phyloP scores from a whole-genome alignment of 2,888 invertebrate genomes.

The Chalcis sispes region DNA sequence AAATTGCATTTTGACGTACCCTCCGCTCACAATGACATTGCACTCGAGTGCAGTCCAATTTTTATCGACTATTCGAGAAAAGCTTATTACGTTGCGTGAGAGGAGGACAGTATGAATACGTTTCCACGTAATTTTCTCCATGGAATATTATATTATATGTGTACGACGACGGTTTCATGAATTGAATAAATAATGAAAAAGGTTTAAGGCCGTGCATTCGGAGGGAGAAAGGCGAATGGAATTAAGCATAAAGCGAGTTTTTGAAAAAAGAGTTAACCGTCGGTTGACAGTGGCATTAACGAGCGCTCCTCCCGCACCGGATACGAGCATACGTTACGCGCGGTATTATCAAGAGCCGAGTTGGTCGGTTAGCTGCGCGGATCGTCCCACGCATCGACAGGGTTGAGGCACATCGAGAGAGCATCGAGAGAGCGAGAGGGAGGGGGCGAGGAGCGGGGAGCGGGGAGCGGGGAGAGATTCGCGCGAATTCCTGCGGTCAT shows the following conservation, averaged over 20 bases:
- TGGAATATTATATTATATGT: no score
- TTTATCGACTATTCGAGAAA: no score
- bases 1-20: no score
- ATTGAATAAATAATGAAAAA: no score
- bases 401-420: not conserved
- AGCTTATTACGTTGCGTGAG: no score
- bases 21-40: no score
- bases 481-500: slow-evolving; percentile 54
- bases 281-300: not conserved
- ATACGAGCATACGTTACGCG: slow-evolving; percentile 42
- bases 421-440: not conserved
- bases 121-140: no score
- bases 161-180: no score
- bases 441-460: not conserved
- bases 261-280: slow-evolving; percentile 42
- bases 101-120: no score
- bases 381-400: slow-evolving; percentile 54
- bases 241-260: slow-evolving; percentile 38
- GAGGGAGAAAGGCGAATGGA: not conserved
- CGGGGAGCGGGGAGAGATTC: not conserved
- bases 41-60: no score
- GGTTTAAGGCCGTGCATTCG: no score
- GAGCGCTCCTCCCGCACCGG: slow-evolving; percentile 28
- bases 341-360: slow-evolving; percentile 49
- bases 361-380: not conserved